These are phyloP conservation scores for Furcifer pardalis DNA, from an alignment of 2,797 vertebrate species.

Conservation along the genomic window DNA sequence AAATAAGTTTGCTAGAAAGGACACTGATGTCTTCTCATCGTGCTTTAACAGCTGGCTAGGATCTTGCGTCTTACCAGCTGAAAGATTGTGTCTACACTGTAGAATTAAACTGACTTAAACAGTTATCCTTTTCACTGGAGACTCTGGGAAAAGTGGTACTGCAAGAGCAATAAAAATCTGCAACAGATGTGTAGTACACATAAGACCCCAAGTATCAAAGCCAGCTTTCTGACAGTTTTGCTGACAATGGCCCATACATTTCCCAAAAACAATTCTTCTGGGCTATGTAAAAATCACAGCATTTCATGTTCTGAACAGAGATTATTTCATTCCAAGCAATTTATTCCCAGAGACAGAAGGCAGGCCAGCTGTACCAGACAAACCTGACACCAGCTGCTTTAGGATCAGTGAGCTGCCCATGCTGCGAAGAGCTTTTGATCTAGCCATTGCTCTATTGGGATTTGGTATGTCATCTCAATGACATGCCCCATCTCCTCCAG, in stretches of 20 bases:
- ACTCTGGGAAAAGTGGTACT: background rate
- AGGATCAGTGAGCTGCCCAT: background rate
- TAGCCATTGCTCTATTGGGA: background rate
- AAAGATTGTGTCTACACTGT: background rate
- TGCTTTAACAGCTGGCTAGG: background rate
- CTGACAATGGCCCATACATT: background rate
- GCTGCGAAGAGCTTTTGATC: background rate
- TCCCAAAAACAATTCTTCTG: background rate
- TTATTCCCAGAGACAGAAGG: slow-evolving; percentile 3
- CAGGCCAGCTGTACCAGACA: background rate
- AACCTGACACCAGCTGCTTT: background rate
- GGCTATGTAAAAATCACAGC: rapidly evolving
- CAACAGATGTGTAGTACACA: background rate
- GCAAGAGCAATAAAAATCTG: background rate
- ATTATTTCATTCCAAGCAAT: slow-evolving; percentile 8
- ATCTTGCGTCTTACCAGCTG: background rate
- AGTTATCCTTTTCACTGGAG: background rate
- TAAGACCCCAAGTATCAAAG: background rate
- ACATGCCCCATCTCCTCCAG: slow-evolving; percentile 8
- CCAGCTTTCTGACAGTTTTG: background rate
- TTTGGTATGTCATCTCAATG: slow-evolving; percentile 1
- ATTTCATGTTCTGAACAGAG: background rate
- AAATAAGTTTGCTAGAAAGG: background rate
- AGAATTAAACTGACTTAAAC: background rate
- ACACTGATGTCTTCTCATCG: background rate